Percentiles rank a stretch among this genome's conserved stretches.
Conservation (phyloP, 2,113 vertebrate genomes). For the Cacatua alba region DNA sequence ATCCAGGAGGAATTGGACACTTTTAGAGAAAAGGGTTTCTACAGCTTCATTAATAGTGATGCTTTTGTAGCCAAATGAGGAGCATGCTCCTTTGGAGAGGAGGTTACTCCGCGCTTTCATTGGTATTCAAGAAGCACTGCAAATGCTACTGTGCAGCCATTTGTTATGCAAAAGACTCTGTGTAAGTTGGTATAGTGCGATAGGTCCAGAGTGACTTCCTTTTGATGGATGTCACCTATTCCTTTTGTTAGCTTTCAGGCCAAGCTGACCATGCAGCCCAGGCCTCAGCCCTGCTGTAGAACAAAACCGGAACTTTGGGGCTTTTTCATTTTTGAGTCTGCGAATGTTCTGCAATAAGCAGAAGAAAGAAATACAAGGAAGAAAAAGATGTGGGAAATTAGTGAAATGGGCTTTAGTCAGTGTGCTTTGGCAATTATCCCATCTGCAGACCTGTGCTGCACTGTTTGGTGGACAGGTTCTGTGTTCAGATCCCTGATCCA, state of each 20-base stretch:
- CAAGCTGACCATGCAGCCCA: neutral
- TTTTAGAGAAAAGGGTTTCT: neutral
- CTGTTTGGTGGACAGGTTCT: neutral
- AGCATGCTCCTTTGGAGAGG: neutral
- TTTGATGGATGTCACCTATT: slow-evolving; percentile 60
- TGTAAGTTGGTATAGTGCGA: slow-evolving; percentile 35
- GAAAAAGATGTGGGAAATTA: neutral
- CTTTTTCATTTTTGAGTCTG: neutral
- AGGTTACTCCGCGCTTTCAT: slow-evolving; percentile 30
- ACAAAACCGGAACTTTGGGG: slow-evolving; percentile 13
- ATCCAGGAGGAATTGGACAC: neutral
- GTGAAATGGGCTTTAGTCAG: neutral
- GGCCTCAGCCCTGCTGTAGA: neutral
- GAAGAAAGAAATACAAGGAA: neutral
- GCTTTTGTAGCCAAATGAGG: slow-evolving; percentile 28
- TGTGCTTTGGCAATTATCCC: neutral
- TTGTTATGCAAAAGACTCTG: slow-evolving; percentile 69
- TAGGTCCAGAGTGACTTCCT: slow-evolving; percentile 47
- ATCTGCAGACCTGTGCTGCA: neutral
- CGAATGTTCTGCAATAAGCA: neutral
- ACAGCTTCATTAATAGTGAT: neutral
- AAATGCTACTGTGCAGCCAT: slow-evolving; percentile 60
- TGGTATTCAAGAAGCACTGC: slow-evolving; percentile 57
- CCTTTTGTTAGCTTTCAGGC: slow-evolving; percentile 41
- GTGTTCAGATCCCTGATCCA: neutral